Percentiles rank a stretch among this genome's conserved stretches.
Evolutionary conservation across 1,140 invertebrate genomes (phyloP).

Genomic region (Drosophila pruinosa): DNA sequence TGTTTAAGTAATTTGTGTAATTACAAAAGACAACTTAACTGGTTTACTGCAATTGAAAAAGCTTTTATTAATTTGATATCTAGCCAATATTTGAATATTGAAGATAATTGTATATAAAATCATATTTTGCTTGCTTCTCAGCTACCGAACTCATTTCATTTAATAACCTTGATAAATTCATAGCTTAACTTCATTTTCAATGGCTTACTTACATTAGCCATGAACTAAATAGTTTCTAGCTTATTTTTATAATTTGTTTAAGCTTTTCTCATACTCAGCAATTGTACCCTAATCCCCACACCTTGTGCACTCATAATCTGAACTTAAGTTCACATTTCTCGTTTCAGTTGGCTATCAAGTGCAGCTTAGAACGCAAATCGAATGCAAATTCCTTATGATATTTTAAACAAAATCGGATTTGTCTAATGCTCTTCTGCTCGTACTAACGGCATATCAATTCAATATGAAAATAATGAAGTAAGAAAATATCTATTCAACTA

Average conservation of each 20-base stretch:
- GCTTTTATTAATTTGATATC: no score
- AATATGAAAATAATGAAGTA: constrained; percentile 75
- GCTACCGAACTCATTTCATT: no score
- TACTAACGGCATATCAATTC: constrained; percentile 71
- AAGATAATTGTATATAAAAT: no score
- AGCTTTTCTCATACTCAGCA: neutral
- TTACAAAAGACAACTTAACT: no score
- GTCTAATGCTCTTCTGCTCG: constrained; percentile 41
- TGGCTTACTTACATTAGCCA: no score
- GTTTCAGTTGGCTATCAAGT: neutral
- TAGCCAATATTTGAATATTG: no score
- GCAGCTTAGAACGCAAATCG: constrained; percentile 33
- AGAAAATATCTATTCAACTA: constrained; percentile 57
- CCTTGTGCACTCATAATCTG: neutral
- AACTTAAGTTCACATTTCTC: neutral
- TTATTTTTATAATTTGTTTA: neutral
- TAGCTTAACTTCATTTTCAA: no score
- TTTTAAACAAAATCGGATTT: constrained; percentile 71
- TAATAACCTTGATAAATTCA: no score
- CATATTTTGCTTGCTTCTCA: neutral
- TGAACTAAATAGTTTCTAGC: neutral
- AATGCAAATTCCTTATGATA: constrained; percentile 69
- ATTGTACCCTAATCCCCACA: neutral
- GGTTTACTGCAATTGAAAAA: no score
- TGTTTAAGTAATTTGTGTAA: no score